Evolutionary conservation across 2,888 invertebrate species (phyloP).

Genomic region (Diabrotica balteata): DNA sequence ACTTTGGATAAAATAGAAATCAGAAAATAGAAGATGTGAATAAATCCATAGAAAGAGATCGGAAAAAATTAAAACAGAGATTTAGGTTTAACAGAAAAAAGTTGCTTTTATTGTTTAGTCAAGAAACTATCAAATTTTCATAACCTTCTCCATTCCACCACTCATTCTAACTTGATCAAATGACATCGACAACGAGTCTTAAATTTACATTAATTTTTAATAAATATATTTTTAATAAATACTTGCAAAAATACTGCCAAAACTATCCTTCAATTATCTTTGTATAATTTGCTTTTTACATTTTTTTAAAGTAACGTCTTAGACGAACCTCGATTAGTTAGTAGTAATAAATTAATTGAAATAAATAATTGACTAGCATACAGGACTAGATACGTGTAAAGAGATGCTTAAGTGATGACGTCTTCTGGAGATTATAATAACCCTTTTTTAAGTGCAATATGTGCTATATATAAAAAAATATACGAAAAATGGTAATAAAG

Average conservation of each 20-base stretch:
- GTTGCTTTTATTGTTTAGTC: no score
- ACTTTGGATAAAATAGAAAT: no score
- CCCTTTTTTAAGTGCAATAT: no score
- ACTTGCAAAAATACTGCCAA: slow-evolving; percentile 62
- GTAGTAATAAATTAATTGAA: slow-evolving; percentile 39
- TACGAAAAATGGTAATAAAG: no score
- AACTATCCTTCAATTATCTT: slow-evolving; percentile 56
- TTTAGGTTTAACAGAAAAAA: no score
- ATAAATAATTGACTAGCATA: slow-evolving; percentile 59
- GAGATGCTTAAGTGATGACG: neutral
- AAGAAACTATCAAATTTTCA: slow-evolving; percentile 2
- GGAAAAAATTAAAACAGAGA: no score
- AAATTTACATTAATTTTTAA: slow-evolving; percentile 36
- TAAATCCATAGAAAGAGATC: no score
- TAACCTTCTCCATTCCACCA: no score
- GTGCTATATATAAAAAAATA: no score
- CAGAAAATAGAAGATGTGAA: no score
- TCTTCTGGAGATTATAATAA: no score
- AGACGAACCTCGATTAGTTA: slow-evolving; percentile 3
- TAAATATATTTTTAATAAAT: slow-evolving; percentile 51
- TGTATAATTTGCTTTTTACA: slow-evolving; percentile 33
- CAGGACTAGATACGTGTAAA: slow-evolving; percentile 55
- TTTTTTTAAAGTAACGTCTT: neutral
- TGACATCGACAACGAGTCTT: slow-evolving; percentile 28
- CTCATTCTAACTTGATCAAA: neutral